Evolutionary conservation across 2,888 invertebrate genomes (phyloP), one percentile per base, ranked within the genome.

Genomic region (Macropis europaea): DNA sequence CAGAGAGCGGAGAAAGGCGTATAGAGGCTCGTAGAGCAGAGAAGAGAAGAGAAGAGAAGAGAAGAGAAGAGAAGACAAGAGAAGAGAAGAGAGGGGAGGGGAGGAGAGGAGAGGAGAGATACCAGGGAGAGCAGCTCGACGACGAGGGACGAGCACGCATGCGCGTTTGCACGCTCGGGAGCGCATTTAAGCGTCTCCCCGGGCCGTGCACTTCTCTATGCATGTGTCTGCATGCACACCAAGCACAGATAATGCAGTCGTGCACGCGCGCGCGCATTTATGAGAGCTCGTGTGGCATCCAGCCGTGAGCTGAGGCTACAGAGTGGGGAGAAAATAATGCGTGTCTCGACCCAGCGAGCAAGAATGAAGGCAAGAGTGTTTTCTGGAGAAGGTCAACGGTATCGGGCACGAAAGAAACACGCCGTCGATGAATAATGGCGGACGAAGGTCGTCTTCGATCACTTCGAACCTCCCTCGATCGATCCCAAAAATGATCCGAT

Each of bases 311-410:
- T 13, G 13, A 24, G 60, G 13, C 6, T 15, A 17, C 5, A 22
- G 43, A 45, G 60, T 67, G 47, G 61, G 63, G 45, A 36, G 71
- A 70, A 68, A 73, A 76, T 73, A 80, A 82, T 76, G 82, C 81
- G 70, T 73, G 80, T 76, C 72, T 77, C 74, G 82, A 82, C 71
- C 72, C 73, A 70, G 71, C 80, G 68, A 72, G 77, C 68, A 74
- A 80, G 77, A 81, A 78, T 40, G 81, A 82, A 81, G 81, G 82
- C 82, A 81, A 81, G 77, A 81, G 78, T 78, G 82, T 76, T 81
- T 76, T 82, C 82, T 68, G 77, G 68, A 74, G 80, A 82, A 82
- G 82, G 81, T 82, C 80, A 81, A 82, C 82, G 66, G 82, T 81
- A 82, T 75, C 82, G 66, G 53, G 70, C 67, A 69, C 68, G 71